Percentiles rank a stretch among this genome's conserved stretches.
phyloP scores from a whole-genome alignment of 2,797 vertebrate species.

The Epinephelus malabaricus region DNA sequence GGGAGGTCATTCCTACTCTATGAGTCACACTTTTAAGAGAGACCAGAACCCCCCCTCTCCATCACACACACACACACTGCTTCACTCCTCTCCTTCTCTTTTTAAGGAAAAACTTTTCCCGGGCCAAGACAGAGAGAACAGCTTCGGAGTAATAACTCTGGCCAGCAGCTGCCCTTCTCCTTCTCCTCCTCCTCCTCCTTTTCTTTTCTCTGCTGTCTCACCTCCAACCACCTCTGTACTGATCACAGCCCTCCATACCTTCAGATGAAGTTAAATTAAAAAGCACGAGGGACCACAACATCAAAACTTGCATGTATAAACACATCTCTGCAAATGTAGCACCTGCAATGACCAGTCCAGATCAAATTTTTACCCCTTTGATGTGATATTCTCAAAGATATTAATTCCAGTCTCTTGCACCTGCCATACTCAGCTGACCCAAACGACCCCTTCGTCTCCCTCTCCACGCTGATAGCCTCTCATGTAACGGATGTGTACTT shows the following conservation, averaged over 20 bases:
- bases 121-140: slow-evolving; percentile 66
- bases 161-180: slow-evolving; percentile 64
- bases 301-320: not conserved
- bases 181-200: slow-evolving; percentile 3
- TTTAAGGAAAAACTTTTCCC: slow-evolving; percentile 79
- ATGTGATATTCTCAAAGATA: too few relatives aligned
- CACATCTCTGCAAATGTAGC: not conserved
- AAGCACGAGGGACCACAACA: not conserved
- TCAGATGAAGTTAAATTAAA: slow-evolving; percentile 5
- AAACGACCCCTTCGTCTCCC: not conserved
- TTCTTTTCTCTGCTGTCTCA: slow-evolving; percentile 27
- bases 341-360: not conserved
- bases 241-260: not conserved
- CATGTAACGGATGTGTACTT: slow-evolving; percentile 38
- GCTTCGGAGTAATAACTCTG: slow-evolving; percentile 66
- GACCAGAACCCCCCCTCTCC: slow-evolving; percentile 70
- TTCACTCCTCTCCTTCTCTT: slow-evolving; percentile 70
- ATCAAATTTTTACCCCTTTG: too few relatives aligned
- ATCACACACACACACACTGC: slow-evolving; percentile 35
- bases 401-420: not conserved
- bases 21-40: slow-evolving; percentile 83
- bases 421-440: not conserved
- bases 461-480: not conserved
- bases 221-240: not conserved
- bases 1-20: slow-evolving; percentile 78